A percentile compares a stretch with the other conserved stretches of the same genome.
phyloP scores from a whole-genome alignment of 2,888 invertebrate genomes.

The Scaptomyza reducta region DNA sequence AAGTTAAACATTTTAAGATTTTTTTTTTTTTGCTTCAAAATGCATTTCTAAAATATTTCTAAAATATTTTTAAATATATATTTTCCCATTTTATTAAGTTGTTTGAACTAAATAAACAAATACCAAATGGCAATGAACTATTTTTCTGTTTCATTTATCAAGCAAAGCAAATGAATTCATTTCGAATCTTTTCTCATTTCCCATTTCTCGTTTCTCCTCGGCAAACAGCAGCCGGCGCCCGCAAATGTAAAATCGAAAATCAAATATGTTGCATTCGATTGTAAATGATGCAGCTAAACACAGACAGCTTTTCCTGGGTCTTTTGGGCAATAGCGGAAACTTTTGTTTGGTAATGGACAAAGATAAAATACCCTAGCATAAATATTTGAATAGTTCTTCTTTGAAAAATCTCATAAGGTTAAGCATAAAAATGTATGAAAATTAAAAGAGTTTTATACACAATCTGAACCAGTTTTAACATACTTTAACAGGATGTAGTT shows the following conservation, averaged over 20 bases:
- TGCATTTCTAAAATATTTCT: too few relatives aligned
- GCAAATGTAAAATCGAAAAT: slow-evolving; percentile 46
- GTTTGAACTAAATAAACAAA: not conserved
- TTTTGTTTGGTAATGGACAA: not conserved
- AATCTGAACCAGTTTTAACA: too few relatives aligned
- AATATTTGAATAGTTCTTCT: not conserved
- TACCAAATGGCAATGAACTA: not conserved
- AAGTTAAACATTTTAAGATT: too few relatives aligned
- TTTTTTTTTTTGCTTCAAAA: too few relatives aligned
- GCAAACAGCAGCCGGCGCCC: slow-evolving; percentile 1
- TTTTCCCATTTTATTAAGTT: not conserved
- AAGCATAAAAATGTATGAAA: too few relatives aligned
- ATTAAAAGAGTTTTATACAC: too few relatives aligned
- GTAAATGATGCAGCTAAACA: slow-evolving; percentile 21
- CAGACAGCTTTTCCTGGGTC: slow-evolving; percentile 9
- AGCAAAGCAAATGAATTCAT: slow-evolving; percentile 16
- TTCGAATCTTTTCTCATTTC: slow-evolving; percentile 11
- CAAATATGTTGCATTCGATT: slow-evolving; percentile 58
- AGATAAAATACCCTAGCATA: slow-evolving; percentile 29
- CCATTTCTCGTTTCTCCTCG: not conserved
- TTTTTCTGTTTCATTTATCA: slow-evolving; percentile 2
- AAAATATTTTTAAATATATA: not conserved
- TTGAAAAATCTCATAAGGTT: too few relatives aligned
- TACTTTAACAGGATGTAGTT: too few relatives aligned
- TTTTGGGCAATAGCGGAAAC: not conserved